Evolutionary conservation across 53 echinoderm and acorn worm species (phyloP).

Genomic region (Antedon mediterranea): DNA sequence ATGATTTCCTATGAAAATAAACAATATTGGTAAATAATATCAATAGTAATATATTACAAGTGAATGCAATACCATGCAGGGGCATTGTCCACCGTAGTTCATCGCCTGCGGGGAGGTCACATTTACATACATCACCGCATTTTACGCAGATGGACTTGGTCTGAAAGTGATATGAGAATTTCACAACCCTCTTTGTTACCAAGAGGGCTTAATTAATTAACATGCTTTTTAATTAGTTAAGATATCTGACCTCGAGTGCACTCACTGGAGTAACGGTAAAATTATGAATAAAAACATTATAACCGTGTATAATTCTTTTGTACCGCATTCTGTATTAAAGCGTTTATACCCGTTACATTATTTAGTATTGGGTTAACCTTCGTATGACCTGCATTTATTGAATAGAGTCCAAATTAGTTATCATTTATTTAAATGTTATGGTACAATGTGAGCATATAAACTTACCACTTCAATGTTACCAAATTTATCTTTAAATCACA

Average conservation of each 20-base stretch:
- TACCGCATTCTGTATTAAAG: background rate
- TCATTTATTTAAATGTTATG: background rate
- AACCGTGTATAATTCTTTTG: background rate
- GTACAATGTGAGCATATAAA: too few species aligned
- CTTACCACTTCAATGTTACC: background rate
- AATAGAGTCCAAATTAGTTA: background rate
- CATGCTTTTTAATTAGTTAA: background rate
- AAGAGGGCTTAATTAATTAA: background rate
- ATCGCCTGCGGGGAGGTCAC: background rate
- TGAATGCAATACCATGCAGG: background rate
- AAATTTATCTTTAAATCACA: too few species aligned
- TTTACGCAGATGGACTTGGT: background rate
- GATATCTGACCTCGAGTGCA: background rate
- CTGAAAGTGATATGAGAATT: background rate
- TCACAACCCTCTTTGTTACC: background rate
- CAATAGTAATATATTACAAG: background rate
- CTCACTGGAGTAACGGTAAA: background rate
- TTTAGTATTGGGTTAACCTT: background rate
- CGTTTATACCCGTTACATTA: background rate
- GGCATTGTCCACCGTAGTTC: background rate
- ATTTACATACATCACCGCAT: background rate
- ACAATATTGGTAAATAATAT: background rate
- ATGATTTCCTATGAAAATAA: background rate
- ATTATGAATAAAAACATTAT: background rate
- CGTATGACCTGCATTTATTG: background rate